Conservation (phyloP, 2,113 vertebrate species). For the Vimba vimba region DNA sequence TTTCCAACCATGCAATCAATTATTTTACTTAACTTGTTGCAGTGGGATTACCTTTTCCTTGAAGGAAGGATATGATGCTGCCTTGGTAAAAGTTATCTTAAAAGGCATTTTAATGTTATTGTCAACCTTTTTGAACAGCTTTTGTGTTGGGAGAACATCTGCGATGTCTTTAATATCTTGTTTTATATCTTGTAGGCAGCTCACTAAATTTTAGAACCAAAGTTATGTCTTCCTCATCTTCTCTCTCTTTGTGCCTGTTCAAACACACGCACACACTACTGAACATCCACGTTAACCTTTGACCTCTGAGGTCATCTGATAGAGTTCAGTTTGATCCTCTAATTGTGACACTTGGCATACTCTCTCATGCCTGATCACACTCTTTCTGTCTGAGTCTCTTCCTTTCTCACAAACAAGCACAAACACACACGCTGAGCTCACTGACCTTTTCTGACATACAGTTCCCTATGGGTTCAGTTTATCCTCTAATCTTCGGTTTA, state of each 20-base stretch:
- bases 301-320: conserved; percentile 29
- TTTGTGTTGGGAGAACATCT: not conserved
- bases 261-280: conserved; percentile 14
- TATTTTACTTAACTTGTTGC: not conserved
- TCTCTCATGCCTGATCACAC: conserved; percentile 40
- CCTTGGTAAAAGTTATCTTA: not conserved
- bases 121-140: not conserved
- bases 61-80: not conserved
- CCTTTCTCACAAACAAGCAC: conserved; percentile 24
- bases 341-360: conserved; percentile 42
- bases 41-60: not conserved
- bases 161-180: not conserved
- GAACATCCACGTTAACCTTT: conserved; percentile 23
- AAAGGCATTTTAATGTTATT: not conserved
- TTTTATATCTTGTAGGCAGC: not conserved
- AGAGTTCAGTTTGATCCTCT: conserved; percentile 41
- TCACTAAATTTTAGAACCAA: not conserved
- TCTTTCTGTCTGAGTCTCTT: conserved; percentile 23
- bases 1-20: too few species aligned
- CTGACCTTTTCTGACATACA: conserved; percentile 11
- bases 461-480: not conserved
- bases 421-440: conserved; percentile 26
- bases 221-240: not conserved
- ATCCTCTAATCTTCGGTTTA: conserved; percentile 18
- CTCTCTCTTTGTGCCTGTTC: not conserved